phyloP scores from a whole-genome alignment of 2,888 invertebrate genomes.

The Cryptops parisi region DNA sequence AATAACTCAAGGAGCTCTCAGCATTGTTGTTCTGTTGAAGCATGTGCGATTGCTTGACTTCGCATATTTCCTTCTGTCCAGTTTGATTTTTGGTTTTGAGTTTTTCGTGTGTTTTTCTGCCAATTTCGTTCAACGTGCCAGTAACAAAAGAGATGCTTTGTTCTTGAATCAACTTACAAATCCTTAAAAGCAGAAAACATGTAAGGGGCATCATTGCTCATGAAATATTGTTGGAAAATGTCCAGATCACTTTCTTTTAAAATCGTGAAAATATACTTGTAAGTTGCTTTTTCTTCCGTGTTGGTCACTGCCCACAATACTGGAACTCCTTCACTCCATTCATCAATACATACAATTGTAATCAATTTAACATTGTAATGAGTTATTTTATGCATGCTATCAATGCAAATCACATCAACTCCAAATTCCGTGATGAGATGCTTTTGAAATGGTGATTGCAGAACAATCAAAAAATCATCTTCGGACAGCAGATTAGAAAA shows the following conservation, averaged over 20 bases:
- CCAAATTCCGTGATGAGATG: background rate
- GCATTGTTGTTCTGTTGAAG: background rate
- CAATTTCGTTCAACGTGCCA: background rate
- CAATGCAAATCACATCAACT: background rate
- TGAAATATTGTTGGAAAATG: background rate
- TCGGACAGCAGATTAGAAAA: background rate
- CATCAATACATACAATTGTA: background rate
- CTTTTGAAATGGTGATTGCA: background rate
- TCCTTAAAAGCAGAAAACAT: background rate
- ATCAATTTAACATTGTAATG: background rate
- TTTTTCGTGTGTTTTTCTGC: background rate
- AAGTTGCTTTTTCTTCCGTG: background rate
- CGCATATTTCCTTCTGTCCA: no score
- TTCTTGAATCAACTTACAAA: background rate
- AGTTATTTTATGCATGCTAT: background rate
- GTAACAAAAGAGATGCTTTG: background rate
- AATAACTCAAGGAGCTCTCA: background rate
- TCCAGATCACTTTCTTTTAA: background rate
- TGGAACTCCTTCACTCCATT: background rate
- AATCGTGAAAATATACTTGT: background rate
- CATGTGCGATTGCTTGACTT: background rate
- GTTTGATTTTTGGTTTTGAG: no score
- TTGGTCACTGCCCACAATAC: background rate
- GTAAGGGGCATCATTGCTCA: background rate
- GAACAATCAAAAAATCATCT: background rate